Evolutionary conservation across 2,797 vertebrate genomes (phyloP), one percentile per base, ranked within the genome.

Genomic region (Novumbra hubbsi): DNA sequence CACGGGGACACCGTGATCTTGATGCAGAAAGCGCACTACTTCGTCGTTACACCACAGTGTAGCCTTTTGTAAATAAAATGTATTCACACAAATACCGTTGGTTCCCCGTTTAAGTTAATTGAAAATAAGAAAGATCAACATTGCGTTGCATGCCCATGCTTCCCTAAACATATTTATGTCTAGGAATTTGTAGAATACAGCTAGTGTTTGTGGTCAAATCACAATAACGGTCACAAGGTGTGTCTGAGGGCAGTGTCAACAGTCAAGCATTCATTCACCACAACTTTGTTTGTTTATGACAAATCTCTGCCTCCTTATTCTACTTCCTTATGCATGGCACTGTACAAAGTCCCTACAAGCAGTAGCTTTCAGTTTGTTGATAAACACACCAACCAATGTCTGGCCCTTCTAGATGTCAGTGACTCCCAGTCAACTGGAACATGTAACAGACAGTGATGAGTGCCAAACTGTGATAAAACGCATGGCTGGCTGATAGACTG

Each of bases 1-100:
- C 83, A 75, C 77, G 85, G 67, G 79, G 55, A 80, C 83, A 82
- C 55, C 32, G 28, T 77, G 78, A 83, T 73, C 65, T 72, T 63
- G 24, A 63, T 63, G 27, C n/a, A 63, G 27, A 30, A 63, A 24
- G 24, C 24, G 12, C 21, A 63, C 15, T 15, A 15, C 27, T 62
- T 27, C 8, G 14, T 63, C 27, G 21, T 6, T 63, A 28, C n/a
- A 52, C 49, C 19, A 19, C 14, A 63, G 14, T 63, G 27, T 30
- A 28, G 60, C 24, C 12, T 15, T n/a, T n/a, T n/a, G n/a, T n/a
- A n/a, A n/a, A 19, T n/a, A 9, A 19, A 55, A 55, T n/a, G 5
- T 32, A 32, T 32, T 52, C 50, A n/a, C 19, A 52, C 19, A 2
- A 17, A 32, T 32, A 32, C 32, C 32, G 2, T 32, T 32, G 32